These are phyloP conservation scores for Ericerus pela DNA, from an alignment of 1,140 invertebrate species.

Conservation along the genomic window DNA sequence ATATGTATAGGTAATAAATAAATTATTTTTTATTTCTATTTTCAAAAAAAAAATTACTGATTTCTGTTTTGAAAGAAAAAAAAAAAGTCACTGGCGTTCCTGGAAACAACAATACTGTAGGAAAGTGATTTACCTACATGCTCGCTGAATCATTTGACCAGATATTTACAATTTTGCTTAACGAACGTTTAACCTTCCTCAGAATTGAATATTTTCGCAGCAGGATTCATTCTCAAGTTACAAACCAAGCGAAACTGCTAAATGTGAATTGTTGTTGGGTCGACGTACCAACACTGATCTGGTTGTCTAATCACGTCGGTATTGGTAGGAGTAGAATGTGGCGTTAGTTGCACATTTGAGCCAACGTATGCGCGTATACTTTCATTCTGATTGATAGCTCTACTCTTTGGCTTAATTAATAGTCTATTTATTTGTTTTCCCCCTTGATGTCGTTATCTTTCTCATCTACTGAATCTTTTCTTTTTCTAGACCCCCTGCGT, in stretches of 20 bases:
- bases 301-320: conserved; percentile 6
- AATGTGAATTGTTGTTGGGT: conserved; percentile 8
- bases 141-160: neutral
- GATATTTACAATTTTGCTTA: conserved; percentile 11
- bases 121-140: conserved; percentile 7
- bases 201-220: conserved; percentile 7
- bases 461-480: neutral
- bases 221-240: conserved; percentile 12
- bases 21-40: too few relatives aligned
- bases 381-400: conserved; percentile 5
- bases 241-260: conserved; percentile 7
- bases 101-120: neutral
- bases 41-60: too few relatives aligned
- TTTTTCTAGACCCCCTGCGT: neutral
- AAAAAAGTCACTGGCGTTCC: too few relatives aligned
- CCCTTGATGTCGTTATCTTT: too few relatives aligned
- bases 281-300: conserved; percentile 4
- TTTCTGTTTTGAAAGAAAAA: too few relatives aligned
- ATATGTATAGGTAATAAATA: too few relatives aligned
- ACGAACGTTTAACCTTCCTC: too few relatives aligned
- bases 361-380: neutral
- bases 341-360: conserved; percentile 7
- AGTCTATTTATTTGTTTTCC: conserved; percentile 10
- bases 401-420: conserved; percentile 10
- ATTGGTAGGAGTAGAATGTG: conserved; percentile 5